Evolutionary conservation across 1,140 invertebrate species (phyloP).

Genomic region (Hycleus phaleratus): DNA sequence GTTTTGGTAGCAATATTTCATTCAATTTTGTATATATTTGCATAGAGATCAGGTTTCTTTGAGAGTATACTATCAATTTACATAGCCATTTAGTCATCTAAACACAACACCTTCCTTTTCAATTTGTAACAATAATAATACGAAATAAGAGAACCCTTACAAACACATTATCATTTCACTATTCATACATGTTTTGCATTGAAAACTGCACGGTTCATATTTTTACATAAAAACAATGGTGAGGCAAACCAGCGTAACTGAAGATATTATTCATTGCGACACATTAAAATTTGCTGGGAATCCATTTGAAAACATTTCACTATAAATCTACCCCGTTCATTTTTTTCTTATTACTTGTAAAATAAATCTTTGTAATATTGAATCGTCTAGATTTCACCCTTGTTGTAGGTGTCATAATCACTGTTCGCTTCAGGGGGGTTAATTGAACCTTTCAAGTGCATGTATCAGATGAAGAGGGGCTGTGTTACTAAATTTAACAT

Average conservation of each 20-base stretch:
- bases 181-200: too few species aligned
- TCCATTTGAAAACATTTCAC: too few species aligned
- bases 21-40: too few species aligned
- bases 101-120: slow-evolving; percentile 10
- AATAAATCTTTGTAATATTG: too few species aligned
- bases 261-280: too few species aligned
- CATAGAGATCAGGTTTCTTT: too few species aligned
- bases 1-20: too few species aligned
- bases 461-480: background rate
- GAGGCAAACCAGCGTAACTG: too few species aligned
- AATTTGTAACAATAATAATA: slow-evolving; percentile 8
- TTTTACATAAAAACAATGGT: too few species aligned
- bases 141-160: slow-evolving; percentile 7
- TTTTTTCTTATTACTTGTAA: background rate
- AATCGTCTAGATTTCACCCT: too few species aligned
- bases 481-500: background rate
- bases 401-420: slow-evolving; percentile 8
- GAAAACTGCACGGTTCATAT: too few species aligned
- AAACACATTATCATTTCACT: background rate
- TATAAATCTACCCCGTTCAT: background rate
- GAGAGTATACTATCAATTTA: slow-evolving; percentile 1
- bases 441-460: slow-evolving; percentile 10
- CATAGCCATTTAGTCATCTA: slow-evolving; percentile 2
- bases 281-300: too few species aligned
- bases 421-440: slow-evolving; percentile 1